phyloP scores from a whole-genome alignment of 2,113 vertebrate species.

The Ophiodon elongatus region DNA sequence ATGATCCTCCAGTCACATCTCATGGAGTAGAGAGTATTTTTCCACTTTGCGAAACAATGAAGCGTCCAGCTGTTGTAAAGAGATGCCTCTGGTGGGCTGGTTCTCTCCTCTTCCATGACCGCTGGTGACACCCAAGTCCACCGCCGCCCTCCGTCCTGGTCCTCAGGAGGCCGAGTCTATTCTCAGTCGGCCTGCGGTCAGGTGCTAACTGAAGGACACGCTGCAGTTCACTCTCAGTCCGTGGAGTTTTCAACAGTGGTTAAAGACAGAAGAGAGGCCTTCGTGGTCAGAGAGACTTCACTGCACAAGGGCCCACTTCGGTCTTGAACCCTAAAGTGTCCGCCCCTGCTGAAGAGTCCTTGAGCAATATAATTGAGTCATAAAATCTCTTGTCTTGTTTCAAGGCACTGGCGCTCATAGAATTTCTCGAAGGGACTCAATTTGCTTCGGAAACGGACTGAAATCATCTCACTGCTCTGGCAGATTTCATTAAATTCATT shows the following conservation, averaged over 20 bases:
- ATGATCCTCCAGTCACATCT: not conserved
- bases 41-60: not conserved
- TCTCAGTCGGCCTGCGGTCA: constrained; percentile 30
- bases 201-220: constrained; percentile 21
- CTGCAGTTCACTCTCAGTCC: not conserved
- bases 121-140: constrained; percentile 13
- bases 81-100: not conserved
- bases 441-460: not conserved
- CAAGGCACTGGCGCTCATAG: not conserved
- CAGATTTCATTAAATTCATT: not conserved
- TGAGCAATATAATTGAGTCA: not conserved
- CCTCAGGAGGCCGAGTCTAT: constrained; percentile 5
- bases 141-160: not conserved
- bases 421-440: not conserved
- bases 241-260: not conserved
- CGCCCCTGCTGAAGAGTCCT: not conserved
- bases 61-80: not conserved
- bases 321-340: not conserved
- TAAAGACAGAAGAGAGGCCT: not conserved
- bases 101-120: constrained; percentile 2
- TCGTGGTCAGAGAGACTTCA: not conserved
- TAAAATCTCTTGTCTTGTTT: not conserved
- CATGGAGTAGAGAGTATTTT: not conserved
- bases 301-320: not conserved
- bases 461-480: not conserved